Evolutionary conservation across 2,888 invertebrate genomes (phyloP).

Genomic region (Drosophila mayaguana): DNA sequence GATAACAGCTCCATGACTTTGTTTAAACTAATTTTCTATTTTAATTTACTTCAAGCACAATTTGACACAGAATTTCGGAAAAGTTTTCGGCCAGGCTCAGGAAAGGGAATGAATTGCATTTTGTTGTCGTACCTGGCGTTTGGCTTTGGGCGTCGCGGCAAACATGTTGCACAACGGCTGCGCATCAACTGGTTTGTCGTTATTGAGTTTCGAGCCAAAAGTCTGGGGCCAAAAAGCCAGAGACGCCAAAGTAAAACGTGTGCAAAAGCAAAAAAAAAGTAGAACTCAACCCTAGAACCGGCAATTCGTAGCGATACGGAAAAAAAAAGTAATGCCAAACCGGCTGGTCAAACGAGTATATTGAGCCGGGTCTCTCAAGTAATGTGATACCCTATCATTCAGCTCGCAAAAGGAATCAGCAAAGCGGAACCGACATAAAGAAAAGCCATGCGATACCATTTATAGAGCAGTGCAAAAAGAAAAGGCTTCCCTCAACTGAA

Average conservation of each 20-base stretch:
- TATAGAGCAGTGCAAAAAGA: constrained; percentile 6
- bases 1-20: constrained; percentile 1
- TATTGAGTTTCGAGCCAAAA: constrained; percentile 32
- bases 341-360: constrained; percentile 59
- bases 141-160: constrained; percentile 49
- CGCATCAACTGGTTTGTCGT: constrained; percentile 58
- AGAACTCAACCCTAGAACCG: constrained; percentile 43
- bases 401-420: constrained; percentile 11
- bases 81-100: not conserved
- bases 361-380: constrained; percentile 49
- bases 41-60: constrained; percentile 6
- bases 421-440: constrained; percentile 36
- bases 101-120: not conserved
- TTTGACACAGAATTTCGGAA: constrained; percentile 2
- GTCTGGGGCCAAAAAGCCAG: constrained; percentile 19
- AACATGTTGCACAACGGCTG: constrained; percentile 71
- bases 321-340: constrained; percentile 22
- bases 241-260: constrained; percentile 12
- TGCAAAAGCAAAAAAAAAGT: constrained; percentile 12
- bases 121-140: constrained; percentile 52
- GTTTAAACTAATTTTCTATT: not conserved
- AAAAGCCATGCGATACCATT: constrained; percentile 27
- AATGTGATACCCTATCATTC: constrained; percentile 37
- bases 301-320: constrained; percentile 22
- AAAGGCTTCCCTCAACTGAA: constrained; percentile 20